phyloP scores from a whole-genome alignment of 2,888 invertebrate genomes.

The Pterobdella sp. region DNA sequence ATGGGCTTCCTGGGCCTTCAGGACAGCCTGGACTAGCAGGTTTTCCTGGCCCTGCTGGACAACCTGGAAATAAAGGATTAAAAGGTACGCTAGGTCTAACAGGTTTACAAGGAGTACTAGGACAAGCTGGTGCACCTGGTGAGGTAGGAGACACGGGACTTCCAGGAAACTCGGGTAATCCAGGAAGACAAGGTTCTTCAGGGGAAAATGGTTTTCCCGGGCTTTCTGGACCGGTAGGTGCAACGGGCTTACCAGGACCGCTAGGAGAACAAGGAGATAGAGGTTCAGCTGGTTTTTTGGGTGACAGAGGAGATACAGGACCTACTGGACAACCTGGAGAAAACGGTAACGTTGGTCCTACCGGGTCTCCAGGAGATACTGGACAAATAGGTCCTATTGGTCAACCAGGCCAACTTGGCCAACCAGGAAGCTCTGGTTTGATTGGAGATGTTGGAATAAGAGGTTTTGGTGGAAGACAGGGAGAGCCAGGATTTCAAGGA shows the following conservation, averaged over 20 bases:
- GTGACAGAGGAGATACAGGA: slow-evolving; percentile 16
- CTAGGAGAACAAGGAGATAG: slow-evolving; percentile 14
- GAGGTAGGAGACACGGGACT: slow-evolving; percentile 32
- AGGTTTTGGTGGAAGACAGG: neutral
- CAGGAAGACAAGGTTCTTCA: slow-evolving; percentile 30
- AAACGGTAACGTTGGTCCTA: neutral
- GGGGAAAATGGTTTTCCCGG: slow-evolving; percentile 33
- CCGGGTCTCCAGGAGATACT: neutral
- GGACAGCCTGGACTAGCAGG: slow-evolving; percentile 24
- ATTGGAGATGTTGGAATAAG: neutral
- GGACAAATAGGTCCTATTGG: neutral
- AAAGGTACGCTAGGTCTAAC: neutral
- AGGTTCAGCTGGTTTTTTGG: neutral
- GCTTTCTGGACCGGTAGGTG: slow-evolving; percentile 43
- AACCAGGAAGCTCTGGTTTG: neutral
- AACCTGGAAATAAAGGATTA: slow-evolving; percentile 15
- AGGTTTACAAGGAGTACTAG: slow-evolving; percentile 6
- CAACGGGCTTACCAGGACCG: slow-evolving; percentile 25
- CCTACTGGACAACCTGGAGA: neutral
- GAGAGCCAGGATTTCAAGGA: slow-evolving; percentile 29
- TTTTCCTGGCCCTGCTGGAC: slow-evolving; percentile 19
- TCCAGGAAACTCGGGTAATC: slow-evolving; percentile 31
- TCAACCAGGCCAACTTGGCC: neutral
- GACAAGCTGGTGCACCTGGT: slow-evolving; percentile 31
- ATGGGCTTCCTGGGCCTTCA: slow-evolving; percentile 11